Conservation (phyloP, 2,797 vertebrate species). For the Melanitta fusca region DNA sequence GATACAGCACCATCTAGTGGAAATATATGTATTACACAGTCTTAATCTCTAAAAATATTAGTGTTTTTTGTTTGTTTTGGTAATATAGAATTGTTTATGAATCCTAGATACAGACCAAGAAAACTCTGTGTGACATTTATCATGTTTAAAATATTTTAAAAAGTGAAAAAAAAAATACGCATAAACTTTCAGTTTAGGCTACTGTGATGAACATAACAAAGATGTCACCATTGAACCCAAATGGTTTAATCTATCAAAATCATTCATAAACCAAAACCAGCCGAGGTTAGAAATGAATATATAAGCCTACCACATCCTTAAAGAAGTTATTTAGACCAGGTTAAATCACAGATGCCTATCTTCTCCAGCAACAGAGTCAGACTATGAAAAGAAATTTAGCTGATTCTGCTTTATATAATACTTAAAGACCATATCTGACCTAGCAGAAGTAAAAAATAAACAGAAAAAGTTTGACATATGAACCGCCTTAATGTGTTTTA, state of each 20-base stretch:
- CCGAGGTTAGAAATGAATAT: neutral
- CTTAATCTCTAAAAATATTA: neutral
- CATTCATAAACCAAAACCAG: neutral
- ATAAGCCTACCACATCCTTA: neutral
- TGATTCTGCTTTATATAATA: neutral
- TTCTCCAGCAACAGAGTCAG: neutral
- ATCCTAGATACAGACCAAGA: neutral
- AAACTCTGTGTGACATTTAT: neutral
- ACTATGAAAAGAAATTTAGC: neutral
- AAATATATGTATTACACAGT: neutral
- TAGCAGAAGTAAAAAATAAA: neutral
- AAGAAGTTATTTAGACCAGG: neutral
- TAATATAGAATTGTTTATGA: too few species aligned
- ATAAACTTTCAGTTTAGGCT: neutral
- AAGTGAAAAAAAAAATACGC: neutral
- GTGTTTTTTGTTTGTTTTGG: neutral
- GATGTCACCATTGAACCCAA: neutral
- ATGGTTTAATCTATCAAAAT: neutral
- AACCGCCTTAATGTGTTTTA: neutral
- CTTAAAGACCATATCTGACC: neutral
- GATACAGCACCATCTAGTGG: slow-evolving; percentile 36
- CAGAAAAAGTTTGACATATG: neutral
- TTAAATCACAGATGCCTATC: neutral
- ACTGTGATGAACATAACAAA: neutral
- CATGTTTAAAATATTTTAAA: rapidly evolving